phyloP scores from a whole-genome alignment of 2,888 invertebrate genomes.

The Apotomis capreana region DNA sequence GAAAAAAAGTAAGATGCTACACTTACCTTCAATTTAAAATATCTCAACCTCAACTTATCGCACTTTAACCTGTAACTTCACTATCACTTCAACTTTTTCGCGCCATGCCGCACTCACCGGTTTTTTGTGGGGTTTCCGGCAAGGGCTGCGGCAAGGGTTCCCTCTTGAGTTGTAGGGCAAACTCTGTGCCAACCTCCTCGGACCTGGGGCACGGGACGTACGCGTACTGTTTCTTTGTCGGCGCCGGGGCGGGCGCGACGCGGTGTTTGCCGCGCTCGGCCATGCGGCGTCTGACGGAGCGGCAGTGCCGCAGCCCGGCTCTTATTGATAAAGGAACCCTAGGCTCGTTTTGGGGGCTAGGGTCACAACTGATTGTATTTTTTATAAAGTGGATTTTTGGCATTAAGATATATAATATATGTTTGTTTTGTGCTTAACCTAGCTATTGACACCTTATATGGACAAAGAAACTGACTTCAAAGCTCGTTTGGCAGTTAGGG shows the following conservation, averaged over 20 bases:
- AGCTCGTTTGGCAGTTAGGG: too few species aligned
- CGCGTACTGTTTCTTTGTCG: constrained; percentile 78
- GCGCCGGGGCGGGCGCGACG: constrained; percentile 79
- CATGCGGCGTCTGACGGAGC: constrained; percentile 78
- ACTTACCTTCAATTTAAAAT: constrained; percentile 14
- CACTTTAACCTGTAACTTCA: constrained; percentile 27
- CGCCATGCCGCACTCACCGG: constrained; percentile 59
- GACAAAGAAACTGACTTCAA: too few species aligned
- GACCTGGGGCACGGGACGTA: constrained; percentile 80
- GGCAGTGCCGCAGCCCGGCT: constrained; percentile 55
- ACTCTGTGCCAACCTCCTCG: constrained; percentile 79
- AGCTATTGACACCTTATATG: too few species aligned
- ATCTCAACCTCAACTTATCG: background rate
- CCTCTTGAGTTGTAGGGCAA: constrained; percentile 68
- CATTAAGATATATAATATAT: too few species aligned
- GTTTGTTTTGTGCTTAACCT: too few species aligned
- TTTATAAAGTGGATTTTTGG: background rate
- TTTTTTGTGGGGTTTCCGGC: constrained; percentile 66
- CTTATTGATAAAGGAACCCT: constrained; percentile 31
- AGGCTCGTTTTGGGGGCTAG: constrained; percentile 11
- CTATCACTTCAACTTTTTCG: constrained; percentile 38
- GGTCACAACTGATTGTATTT: background rate
- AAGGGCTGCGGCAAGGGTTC: constrained; percentile 55
- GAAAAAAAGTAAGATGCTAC: background rate
- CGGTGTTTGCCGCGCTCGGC: constrained; percentile 79